Conservation (phyloP, 2,797 vertebrate species). For the Lacerta agilis region DNA sequence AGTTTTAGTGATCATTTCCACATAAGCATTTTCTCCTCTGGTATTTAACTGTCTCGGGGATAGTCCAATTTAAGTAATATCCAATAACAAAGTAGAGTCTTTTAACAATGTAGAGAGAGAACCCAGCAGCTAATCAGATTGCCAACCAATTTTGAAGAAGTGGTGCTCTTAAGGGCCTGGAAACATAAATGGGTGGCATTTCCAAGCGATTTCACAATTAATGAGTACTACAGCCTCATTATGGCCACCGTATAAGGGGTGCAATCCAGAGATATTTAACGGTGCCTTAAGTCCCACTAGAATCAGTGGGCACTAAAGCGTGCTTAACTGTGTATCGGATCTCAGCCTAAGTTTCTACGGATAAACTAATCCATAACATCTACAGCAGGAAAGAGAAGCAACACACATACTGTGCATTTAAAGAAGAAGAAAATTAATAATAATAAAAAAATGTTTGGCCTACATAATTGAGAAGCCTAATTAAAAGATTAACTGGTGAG, state of each 20-base stretch:
- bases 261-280: not conserved
- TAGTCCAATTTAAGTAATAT: slow-evolving; percentile 55
- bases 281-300: not conserved
- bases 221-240: not conserved
- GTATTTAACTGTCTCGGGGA: slow-evolving; percentile 9
- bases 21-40: slow-evolving; percentile 21
- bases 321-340: not conserved
- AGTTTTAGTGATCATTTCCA: slow-evolving; percentile 67
- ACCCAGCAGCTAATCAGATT: slow-evolving; percentile 26
- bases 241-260: fast-evolving
- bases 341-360: not conserved
- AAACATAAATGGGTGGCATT: slow-evolving; percentile 13
- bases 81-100: slow-evolving; percentile 44
- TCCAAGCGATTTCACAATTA: not conserved
- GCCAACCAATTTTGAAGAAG: slow-evolving; percentile 26
- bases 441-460: slow-evolving; percentile 31
- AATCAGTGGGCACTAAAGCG: not conserved
- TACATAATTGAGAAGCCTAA: slow-evolving; percentile 41
- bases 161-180: not conserved
- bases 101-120: slow-evolving; percentile 16
- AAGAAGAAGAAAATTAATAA: not conserved
- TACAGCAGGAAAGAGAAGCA: slow-evolving; percentile 17
- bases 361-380: not conserved
- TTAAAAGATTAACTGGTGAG: slow-evolving; percentile 57
- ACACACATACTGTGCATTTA: not conserved